A percentile compares a stretch with the other conserved stretches of the same genome.
phyloP scores from a whole-genome alignment of 2,113 vertebrate species.

The Pavo muticus region DNA sequence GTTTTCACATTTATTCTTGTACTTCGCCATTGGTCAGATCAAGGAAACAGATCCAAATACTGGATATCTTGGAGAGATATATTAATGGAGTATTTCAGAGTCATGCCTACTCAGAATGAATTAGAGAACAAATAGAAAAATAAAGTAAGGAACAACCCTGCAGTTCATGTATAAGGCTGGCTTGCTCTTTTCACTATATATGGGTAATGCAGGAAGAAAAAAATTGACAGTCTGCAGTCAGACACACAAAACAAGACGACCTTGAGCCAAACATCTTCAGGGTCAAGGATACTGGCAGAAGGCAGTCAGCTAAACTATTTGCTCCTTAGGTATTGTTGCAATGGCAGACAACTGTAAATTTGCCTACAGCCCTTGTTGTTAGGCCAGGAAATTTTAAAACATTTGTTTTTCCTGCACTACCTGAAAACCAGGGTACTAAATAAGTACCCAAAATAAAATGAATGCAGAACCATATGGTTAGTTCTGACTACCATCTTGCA shows the following conservation, averaged over 20 bases:
- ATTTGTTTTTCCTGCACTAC: neutral
- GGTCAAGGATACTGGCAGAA: neutral
- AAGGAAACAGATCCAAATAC: neutral
- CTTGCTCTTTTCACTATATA: neutral
- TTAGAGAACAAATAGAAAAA: neutral
- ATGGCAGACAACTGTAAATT: neutral
- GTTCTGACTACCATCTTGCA: constrained; percentile 39
- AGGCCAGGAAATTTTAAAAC: neutral
- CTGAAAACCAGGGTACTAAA: neutral
- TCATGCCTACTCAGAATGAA: neutral
- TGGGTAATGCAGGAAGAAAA: neutral
- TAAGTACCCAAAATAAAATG: constrained; percentile 29
- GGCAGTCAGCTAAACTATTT: neutral
- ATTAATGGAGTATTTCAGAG: neutral
- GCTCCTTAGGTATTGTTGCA: neutral
- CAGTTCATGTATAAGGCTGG: neutral
- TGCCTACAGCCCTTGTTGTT: neutral
- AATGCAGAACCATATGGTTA: constrained; percentile 53
- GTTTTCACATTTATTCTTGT: neutral
- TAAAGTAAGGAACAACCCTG: neutral
- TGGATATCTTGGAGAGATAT: neutral
- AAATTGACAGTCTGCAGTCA: neutral
- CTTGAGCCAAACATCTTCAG: neutral
- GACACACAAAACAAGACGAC: neutral
- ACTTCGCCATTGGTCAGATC: neutral